These are phyloP conservation scores for Phycodurus eques DNA, from an alignment of 2,113 vertebrate species.

Conservation along the genomic window DNA sequence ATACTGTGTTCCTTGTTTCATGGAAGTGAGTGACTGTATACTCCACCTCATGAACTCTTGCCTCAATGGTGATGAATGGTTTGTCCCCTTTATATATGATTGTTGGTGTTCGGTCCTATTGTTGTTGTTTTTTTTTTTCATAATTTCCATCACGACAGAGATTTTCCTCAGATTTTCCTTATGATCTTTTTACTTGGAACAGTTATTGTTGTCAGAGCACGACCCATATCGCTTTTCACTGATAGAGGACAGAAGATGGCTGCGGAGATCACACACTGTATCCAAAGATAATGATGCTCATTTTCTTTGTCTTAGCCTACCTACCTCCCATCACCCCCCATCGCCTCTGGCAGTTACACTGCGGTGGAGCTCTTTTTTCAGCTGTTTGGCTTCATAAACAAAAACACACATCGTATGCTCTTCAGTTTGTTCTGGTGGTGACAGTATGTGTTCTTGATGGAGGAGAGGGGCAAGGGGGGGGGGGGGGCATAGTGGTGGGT, in stretches of 20 bases:
- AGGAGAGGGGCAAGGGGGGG: constrained; percentile 8
- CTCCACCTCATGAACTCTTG: too few species aligned
- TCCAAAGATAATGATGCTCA: constrained; percentile 2
- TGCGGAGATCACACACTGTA: not conserved
- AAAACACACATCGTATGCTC: constrained; percentile 18
- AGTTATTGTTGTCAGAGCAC: not conserved
- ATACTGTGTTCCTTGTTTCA: too few species aligned
- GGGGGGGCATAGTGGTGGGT: constrained; percentile 6
- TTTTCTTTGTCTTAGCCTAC: constrained; percentile 6
- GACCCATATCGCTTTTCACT: not conserved
- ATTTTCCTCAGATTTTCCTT: not conserved
- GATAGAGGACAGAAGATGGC: not conserved
- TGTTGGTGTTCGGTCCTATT: too few species aligned
- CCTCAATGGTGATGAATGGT: too few species aligned
- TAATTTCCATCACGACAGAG: not conserved
- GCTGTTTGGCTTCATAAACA: constrained; percentile 22
- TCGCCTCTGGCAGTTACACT: constrained; percentile 12
- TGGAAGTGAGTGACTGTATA: too few species aligned
- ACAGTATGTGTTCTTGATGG: constrained; percentile 38
- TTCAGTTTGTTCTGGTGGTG: constrained; percentile 29
- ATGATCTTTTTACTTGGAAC: not conserved
- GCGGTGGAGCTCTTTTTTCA: constrained; percentile 13
- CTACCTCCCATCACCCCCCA: constrained; percentile 5
- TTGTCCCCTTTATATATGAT: too few species aligned
- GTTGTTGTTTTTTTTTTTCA: not conserved